phyloP scores from a whole-genome alignment of 30 jellyfish, hydroid and myxozoan genomes.

The Rhopilema esculentum region DNA sequence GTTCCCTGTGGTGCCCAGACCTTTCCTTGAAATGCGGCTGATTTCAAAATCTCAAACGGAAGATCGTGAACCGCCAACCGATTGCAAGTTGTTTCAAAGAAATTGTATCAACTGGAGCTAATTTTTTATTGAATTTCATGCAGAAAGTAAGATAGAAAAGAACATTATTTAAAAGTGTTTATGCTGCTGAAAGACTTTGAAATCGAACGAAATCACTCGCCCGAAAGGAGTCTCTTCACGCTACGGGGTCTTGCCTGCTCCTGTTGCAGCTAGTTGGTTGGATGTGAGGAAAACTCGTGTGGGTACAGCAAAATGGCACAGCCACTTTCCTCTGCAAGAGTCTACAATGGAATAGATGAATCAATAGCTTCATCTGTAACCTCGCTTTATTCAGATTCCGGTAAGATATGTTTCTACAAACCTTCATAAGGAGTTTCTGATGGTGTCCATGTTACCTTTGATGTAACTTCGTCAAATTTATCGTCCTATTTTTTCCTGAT shows the following conservation, averaged over 20 bases:
- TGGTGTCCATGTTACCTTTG: neutral
- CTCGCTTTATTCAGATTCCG: conserved; percentile 47
- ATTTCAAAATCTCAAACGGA: conserved; percentile 62
- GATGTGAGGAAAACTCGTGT: neutral
- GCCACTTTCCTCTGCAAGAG: neutral
- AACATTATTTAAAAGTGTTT: neutral
- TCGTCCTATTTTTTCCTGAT: neutral
- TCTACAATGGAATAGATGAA: conserved; percentile 52
- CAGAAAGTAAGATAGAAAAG: neutral
- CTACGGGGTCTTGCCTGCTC: neutral
- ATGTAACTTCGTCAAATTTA: neutral
- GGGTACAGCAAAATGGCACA: conserved; percentile 30
- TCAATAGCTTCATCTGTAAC: conserved; percentile 55
- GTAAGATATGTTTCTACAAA: conserved; percentile 3
- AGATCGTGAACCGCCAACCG: conserved; percentile 30
- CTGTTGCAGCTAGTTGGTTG: neutral
- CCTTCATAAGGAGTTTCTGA: neutral
- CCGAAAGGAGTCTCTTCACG: neutral
- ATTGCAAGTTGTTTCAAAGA: neutral
- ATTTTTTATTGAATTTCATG: neutral
- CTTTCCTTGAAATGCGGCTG: conserved; percentile 43
- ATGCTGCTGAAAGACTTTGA: neutral
- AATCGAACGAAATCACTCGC: neutral
- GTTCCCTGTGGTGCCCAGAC: conserved; percentile 82
- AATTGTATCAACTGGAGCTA: neutral